These are phyloP conservation scores for Helostoma temminkii DNA, from an alignment of 2,797 vertebrate genomes.

Conservation along the genomic window DNA sequence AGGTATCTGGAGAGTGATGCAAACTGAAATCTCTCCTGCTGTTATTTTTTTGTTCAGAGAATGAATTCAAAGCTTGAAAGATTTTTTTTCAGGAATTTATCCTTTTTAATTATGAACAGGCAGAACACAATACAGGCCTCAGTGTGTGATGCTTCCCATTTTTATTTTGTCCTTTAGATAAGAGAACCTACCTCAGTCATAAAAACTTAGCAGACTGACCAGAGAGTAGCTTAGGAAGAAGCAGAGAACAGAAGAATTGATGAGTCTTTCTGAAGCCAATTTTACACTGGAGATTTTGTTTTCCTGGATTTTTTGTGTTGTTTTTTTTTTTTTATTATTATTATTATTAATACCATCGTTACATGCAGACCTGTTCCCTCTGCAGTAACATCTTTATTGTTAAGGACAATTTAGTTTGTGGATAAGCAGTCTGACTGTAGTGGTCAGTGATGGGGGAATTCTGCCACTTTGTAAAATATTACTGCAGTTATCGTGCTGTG, in stretches of 20 bases:
- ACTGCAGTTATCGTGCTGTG: constrained; percentile 25
- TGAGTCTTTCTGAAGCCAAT: constrained; percentile 71
- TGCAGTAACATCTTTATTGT: constrained; percentile 34
- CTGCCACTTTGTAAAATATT: constrained; percentile 30
- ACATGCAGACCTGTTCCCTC: constrained; percentile 56
- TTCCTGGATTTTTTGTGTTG: constrained; percentile 56
- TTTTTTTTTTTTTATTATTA: constrained; percentile 45
- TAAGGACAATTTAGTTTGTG: constrained; percentile 10
- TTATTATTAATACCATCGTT: constrained; percentile 45
- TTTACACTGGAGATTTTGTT: constrained; percentile 81
- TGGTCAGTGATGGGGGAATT: constrained; percentile 26
- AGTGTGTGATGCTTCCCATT: constrained; percentile 71
- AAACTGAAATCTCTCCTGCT: constrained; percentile 60
- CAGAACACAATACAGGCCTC: constrained; percentile 65
- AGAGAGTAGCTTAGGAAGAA: constrained; percentile 73
- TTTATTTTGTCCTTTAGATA: constrained; percentile 79
- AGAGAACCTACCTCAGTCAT: constrained; percentile 89
- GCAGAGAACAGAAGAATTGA: constrained; percentile 55
- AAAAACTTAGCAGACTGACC: constrained; percentile 82
- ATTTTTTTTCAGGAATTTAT: constrained; percentile 68
- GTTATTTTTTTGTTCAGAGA: constrained; percentile 64
- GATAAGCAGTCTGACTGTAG: constrained; percentile 36
- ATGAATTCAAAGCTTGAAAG: constrained; percentile 69
- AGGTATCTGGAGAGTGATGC: constrained; percentile 63
- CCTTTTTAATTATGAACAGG: constrained; percentile 69